Evolutionary conservation across 2,888 invertebrate genomes (phyloP), one percentile per base, ranked within the genome.

Genomic region (Archips xylosteana): DNA sequence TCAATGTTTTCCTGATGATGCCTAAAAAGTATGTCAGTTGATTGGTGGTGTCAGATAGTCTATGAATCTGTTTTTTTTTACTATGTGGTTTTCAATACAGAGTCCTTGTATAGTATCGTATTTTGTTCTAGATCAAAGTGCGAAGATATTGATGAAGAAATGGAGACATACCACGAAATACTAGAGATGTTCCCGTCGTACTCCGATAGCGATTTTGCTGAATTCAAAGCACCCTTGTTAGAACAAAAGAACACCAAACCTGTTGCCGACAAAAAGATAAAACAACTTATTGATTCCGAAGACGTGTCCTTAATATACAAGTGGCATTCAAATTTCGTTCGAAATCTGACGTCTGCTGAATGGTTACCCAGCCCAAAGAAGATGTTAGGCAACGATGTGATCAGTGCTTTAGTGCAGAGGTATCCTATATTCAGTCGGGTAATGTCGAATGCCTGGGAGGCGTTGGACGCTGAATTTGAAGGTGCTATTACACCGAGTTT

Each of bases 141-240:
- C 70, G 95, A 96, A 79, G 95, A 95, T 32, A 95, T 96, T 82
- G 95, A 96, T 32, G 97, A 97, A 81, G 97, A 97, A 76, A 95
- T 96, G 23, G 93, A 96, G 74, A 95, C 96, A 0, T 86, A 94
- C 23, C 89, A 95, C 70, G 97, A 97, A 89, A 95, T 97, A 71
- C 92, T 95, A 76, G 94, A 96, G 82, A 92, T 97, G 83, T 97
- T 97, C 83, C 97, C 97, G 0, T 96, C 96, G 0, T 95, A 95
- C 78, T 93, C 96, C 0, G 96, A 96, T 4, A 86, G 92, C 63
- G 97, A 97, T 85, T 97, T 97, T 86, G 91, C 94, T 0, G 97
- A 97, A 76, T 95, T 97, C 88, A 95, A 82, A 87, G 92, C 83
- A 74, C 90, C 78, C 75, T 92, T 71, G 0, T 79, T 96, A 36